Evolutionary conservation across 2,113 vertebrate species (phyloP).

Genomic region (Antennarius striatus): DNA sequence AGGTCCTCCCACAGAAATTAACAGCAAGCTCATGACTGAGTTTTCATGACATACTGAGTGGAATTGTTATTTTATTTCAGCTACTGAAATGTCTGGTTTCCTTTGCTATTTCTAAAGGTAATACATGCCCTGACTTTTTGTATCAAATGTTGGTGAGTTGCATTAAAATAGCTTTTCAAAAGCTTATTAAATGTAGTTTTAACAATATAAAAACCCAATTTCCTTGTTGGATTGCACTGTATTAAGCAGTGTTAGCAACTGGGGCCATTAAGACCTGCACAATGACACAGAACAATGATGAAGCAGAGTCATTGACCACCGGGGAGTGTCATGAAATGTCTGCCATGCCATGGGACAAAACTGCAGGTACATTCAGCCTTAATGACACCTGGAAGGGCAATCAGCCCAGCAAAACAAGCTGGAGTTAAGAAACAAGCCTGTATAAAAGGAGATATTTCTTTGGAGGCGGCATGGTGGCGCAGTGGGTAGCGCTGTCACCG

Average conservation of each 20-base stretch:
- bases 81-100: background rate
- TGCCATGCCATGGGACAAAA: conserved; percentile 71
- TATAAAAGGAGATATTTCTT: conserved; percentile 20
- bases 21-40: too few relatives aligned
- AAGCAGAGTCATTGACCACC: conserved; percentile 72
- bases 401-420: conserved; percentile 63
- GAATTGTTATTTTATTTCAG: too few relatives aligned
- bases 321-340: conserved; percentile 71
- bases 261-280: conserved; percentile 73
- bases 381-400: conserved; percentile 69
- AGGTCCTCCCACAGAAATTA: background rate
- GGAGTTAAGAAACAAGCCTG: conserved; percentile 52
- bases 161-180: conserved; percentile 21
- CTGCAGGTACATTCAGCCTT: conserved; percentile 70
- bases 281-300: conserved; percentile 78
- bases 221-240: conserved; percentile 60
- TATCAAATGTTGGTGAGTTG: conserved; percentile 1
- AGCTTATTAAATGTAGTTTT: conserved; percentile 15
- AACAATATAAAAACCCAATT: conserved; percentile 36
- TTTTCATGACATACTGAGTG: too few relatives aligned
- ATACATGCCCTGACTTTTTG: too few relatives aligned
- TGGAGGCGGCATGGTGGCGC: too few relatives aligned
- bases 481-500: too few relatives aligned
- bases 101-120: background rate
- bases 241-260: conserved; percentile 79